Evolutionary conservation across 2,113 vertebrate species (phyloP), one percentile per base, ranked within the genome.

Genomic region (Archilochus colubris): DNA sequence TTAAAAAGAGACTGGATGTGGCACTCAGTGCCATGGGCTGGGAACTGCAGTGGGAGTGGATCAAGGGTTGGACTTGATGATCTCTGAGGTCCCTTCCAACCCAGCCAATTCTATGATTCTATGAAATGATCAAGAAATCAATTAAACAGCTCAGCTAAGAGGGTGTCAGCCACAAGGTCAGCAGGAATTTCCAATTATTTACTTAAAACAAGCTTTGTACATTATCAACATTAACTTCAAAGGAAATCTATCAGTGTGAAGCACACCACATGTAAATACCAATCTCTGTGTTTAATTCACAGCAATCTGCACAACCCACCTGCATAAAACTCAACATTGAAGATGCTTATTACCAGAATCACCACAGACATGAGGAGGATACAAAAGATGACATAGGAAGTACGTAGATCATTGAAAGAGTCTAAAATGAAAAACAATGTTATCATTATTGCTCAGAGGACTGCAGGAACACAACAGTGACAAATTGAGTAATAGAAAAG

Each of bases 241-340:
- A 66, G 24, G n/a, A 38, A 64, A 83, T 23, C 13, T 38, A 48
- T 2, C 8, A 36, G 24, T 1, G 1, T 24, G 30, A 79, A 43
- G 7, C 14, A 46, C 5, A 27, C 6, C 1, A 3, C 44, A 33
- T 14, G 7, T 31, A 53, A 75, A 74, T 9, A 31, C 8, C 66
- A 33, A 43, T 44, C 7, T 46, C 57, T 5, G 0, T 14, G 9
- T 59, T 80, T 80, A 30, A 28, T 51, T 76, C 4, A 17, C 33
- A 33, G 33, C 33, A 33, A 75, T 59, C 51, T 72, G 82, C 36
- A 72, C 44, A 89, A 97, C 98, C 87, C 72, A 99, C 99, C 99
- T 97, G 99, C 96, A 93, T 99, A 99, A 97, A 99, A 99, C 76
- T 99, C 98, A 66, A 97, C 96, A 43, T 98, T 99, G 97, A 99